Percentiles rank a stretch among this genome's conserved stretches.
Evolutionary conservation across 1,140 invertebrate genomes (phyloP).

Genomic region (Steinernema khuongi): DNA sequence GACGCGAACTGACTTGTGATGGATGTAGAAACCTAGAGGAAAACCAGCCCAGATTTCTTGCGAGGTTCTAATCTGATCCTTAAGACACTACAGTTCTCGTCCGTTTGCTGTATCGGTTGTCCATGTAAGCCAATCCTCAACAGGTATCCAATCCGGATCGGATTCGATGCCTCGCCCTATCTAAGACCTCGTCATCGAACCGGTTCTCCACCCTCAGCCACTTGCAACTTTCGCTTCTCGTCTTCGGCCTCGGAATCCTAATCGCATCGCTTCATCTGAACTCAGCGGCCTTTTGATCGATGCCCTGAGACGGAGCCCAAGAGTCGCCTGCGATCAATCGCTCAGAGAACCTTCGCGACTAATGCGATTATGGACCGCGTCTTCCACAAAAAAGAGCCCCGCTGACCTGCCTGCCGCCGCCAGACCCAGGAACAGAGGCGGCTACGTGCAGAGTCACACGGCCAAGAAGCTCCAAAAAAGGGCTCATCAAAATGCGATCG

Average conservation of each 20-base stretch:
- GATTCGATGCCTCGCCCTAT: too few species aligned
- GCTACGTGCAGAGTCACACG: neutral
- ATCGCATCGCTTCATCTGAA: slow-evolving; percentile 10
- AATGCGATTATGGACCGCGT: slow-evolving; percentile 1
- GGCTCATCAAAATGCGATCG: neutral
- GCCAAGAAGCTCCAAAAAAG: too few species aligned
- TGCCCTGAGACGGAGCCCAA: neutral
- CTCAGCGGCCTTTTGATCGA: neutral
- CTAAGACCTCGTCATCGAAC: too few species aligned
- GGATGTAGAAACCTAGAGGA: too few species aligned
- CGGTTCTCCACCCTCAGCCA: too few species aligned
- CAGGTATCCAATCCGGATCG: too few species aligned
- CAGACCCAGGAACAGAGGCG: neutral
- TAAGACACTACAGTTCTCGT: too few species aligned
- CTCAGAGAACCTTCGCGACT: neutral
- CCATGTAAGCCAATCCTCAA: too few species aligned
- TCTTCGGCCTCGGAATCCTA: neutral
- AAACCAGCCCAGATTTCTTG: too few species aligned
- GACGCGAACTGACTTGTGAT: too few species aligned
- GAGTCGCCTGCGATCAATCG: neutral
- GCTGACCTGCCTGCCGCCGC: neutral
- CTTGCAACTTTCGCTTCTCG: neutral
- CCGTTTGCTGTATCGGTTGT: too few species aligned
- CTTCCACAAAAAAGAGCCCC: neutral
- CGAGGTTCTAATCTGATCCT: too few species aligned